Conservation (phyloP, 2,888 invertebrate genomes). For the Dimorphilus gyrociliatus region DNA sequence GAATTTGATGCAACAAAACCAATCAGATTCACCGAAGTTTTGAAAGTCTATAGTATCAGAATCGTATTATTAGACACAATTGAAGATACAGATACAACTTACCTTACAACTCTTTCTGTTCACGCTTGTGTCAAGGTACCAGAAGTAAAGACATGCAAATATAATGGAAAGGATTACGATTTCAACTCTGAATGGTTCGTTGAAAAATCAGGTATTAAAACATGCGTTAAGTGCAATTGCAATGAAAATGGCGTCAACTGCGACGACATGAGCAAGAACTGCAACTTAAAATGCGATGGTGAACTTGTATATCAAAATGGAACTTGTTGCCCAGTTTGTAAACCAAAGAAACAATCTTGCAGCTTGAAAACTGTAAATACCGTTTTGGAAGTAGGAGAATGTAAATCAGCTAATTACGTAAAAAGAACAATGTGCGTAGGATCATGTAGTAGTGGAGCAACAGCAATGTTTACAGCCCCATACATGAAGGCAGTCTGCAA, state of each 20-base stretch:
- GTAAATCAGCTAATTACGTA: not conserved
- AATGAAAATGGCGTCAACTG: not conserved
- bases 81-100: too few species aligned
- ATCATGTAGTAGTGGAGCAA: conserved; percentile 1
- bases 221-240: conserved; percentile 3
- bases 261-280: not conserved
- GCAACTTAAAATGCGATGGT: conserved; percentile 1
- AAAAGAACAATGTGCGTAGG: not conserved
- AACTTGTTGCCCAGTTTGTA: conserved; percentile 3
- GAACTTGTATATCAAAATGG: conserved; percentile 2
- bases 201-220: not conserved
- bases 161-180: too few species aligned
- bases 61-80: too few species aligned
- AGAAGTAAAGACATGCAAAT: too few species aligned
- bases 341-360: not conserved
- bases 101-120: too few species aligned
- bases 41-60: too few species aligned
- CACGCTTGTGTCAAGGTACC: too few species aligned
- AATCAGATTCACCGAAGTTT: too few species aligned
- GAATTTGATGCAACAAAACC: too few species aligned
- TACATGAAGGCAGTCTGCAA: conserved; percentile 3
- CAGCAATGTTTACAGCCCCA: conserved; percentile 1
- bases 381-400: not conserved
- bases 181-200: not conserved
- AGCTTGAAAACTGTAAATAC: not conserved